A percentile compares a stretch with the other conserved stretches of the same genome.
Evolutionary conservation across 2,797 vertebrate species (phyloP).

Genomic region (Scarus forsteni): DNA sequence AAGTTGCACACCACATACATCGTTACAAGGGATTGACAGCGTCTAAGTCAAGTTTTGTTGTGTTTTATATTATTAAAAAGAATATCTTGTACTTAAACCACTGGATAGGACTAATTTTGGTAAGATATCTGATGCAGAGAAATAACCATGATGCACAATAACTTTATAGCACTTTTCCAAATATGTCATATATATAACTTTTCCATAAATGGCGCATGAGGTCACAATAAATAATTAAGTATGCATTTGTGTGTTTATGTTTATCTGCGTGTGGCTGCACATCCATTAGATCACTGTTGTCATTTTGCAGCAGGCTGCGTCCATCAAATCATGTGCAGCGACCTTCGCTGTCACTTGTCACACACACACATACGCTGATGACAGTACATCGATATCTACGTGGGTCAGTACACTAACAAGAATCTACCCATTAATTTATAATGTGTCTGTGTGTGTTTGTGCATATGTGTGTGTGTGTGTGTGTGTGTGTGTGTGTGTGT

Average conservation of each 20-base stretch:
- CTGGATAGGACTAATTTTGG: no score
- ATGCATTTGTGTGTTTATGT: conserved; percentile 11
- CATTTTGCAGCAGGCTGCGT: conserved; percentile 50
- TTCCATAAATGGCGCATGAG: no score
- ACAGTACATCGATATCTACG: conserved; percentile 45
- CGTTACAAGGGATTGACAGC: no score
- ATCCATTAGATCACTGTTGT: conserved; percentile 60
- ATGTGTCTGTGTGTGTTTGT: conserved; percentile 9
- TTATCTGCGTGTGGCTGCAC: not conserved
- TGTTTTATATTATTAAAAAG: no score
- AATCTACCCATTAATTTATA: conserved; percentile 54
- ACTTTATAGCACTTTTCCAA: no score
- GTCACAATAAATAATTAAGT: not conserved
- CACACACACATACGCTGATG: conserved; percentile 11
- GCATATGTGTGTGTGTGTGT: conserved; percentile 9
- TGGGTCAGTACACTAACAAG: conserved; percentile 59
- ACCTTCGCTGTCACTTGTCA: conserved; percentile 57
- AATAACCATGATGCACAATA: no score
- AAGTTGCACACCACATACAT: no score
- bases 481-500: conserved; percentile 1
- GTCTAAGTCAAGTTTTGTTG: no score
- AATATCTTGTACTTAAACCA: no score
- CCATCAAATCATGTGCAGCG: conserved; percentile 55
- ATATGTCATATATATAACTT: no score
- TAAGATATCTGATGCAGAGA: no score